A percentile compares a stretch with the other conserved stretches of the same genome.
phyloP scores from a whole-genome alignment of 2,797 vertebrate species.

The Stomatorhinus walkeri region DNA sequence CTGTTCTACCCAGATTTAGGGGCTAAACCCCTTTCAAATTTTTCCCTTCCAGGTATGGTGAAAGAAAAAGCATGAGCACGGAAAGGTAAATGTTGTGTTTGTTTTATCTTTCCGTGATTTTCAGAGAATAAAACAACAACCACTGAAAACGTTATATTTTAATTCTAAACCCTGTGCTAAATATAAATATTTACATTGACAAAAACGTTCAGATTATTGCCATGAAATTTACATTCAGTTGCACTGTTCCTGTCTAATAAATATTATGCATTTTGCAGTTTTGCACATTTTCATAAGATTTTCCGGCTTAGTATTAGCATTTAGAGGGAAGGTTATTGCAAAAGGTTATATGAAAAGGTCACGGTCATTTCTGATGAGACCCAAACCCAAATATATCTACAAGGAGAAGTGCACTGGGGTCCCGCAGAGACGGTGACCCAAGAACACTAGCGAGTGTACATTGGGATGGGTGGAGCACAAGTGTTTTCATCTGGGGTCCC shows the following conservation, averaged over 20 bases:
- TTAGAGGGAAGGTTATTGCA: background rate
- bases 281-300: background rate
- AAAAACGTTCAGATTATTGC: background rate
- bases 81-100: conserved; percentile 71
- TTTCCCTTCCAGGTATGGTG: conserved; percentile 72
- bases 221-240: background rate
- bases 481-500: background rate
- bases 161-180: background rate
- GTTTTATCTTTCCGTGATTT: background rate
- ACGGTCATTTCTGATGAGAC: background rate
- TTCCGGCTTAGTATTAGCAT: background rate
- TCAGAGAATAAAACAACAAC: background rate
- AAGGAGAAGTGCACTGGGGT: background rate
- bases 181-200: background rate
- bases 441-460: background rate
- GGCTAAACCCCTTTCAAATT: conserved; percentile 27
- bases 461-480: background rate
- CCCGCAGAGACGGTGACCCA: background rate
- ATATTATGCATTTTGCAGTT: background rate
- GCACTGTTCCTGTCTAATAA: background rate
- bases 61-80: conserved; percentile 96
- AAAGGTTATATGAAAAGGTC: background rate
- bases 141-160: background rate
- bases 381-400: background rate
- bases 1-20: background rate